Percentiles rank a stretch among this genome's conserved stretches.
phyloP scores from a whole-genome alignment of 2,113 vertebrate genomes.

The Pachypanchax playfairii region DNA sequence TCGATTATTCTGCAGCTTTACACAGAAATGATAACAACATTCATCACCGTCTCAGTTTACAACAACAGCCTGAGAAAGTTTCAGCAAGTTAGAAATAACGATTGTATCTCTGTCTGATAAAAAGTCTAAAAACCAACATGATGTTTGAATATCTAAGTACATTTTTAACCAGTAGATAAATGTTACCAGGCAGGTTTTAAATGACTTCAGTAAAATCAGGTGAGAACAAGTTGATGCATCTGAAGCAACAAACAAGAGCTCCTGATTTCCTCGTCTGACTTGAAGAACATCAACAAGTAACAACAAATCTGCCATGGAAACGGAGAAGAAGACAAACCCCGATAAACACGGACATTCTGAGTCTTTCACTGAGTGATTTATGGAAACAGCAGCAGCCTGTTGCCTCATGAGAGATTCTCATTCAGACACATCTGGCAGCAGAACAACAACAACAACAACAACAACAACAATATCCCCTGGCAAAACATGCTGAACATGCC shows the following conservation, averaged over 20 bases:
- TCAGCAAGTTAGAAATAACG: neutral
- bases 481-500: conserved; percentile 1
- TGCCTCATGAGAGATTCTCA: neutral
- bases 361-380: neutral
- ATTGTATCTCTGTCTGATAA: neutral
- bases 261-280: neutral
- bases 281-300: too few species aligned
- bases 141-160: too few species aligned
- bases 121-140: too few species aligned
- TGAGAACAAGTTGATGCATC: neutral
- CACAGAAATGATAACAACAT: conserved; percentile 39
- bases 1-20: conserved; percentile 34
- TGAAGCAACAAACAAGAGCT: neutral
- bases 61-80: neutral
- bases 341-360: too few species aligned
- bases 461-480: neutral
- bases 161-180: too few species aligned
- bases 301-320: too few species aligned
- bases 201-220: too few species aligned
- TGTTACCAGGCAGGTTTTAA: too few species aligned
- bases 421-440: conserved; percentile 3
- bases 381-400: neutral
- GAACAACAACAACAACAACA: too few species aligned
- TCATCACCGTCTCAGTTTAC: conserved; percentile 20
- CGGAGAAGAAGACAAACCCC: too few species aligned